Percentiles rank a stretch among this genome's conserved stretches.
Evolutionary conservation across 2,113 vertebrate species (phyloP).

Genomic region (Toxotes jaculatrix): DNA sequence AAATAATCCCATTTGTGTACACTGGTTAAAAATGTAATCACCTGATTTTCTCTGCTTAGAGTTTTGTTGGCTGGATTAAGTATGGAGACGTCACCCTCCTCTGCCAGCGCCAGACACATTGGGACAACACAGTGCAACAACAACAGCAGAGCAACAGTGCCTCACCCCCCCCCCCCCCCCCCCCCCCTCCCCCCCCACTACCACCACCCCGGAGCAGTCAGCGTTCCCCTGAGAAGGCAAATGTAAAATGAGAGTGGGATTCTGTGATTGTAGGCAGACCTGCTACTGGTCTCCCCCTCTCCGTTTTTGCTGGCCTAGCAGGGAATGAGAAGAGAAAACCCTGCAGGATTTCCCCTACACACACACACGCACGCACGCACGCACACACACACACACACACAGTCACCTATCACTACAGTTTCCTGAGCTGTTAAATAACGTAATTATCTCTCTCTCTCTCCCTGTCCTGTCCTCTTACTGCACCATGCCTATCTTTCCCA

Average conservation of each 20-base stretch:
- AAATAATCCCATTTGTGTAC: not conserved
- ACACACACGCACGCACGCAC: slow-evolving; percentile 18
- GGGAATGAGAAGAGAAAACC: slow-evolving; percentile 57
- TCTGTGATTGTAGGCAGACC: slow-evolving; percentile 52
- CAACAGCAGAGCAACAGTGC: slow-evolving; percentile 46
- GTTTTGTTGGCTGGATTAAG: not conserved
- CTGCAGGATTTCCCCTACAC: slow-evolving; percentile 66
- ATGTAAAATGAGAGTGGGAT: slow-evolving; percentile 60
- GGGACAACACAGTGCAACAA: not conserved
- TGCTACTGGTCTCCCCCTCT: slow-evolving; percentile 40
- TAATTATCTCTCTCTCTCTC: slow-evolving; percentile 50
- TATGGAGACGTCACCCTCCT: not conserved
- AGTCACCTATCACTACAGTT: slow-evolving; percentile 49
- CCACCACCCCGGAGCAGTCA: slow-evolving; percentile 3
- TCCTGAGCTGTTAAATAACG: slow-evolving; percentile 68
- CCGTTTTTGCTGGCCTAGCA: slow-evolving; percentile 63
- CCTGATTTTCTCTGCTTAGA: not conserved
- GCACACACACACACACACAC: slow-evolving; percentile 34
- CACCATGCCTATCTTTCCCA: slow-evolving; percentile 19
- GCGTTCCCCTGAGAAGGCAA: slow-evolving; percentile 41
- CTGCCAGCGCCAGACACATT: not conserved
- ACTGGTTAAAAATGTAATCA: not conserved
- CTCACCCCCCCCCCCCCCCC: not conserved
- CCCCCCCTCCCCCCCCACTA: not conserved
- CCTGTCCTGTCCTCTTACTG: slow-evolving; percentile 31